These are phyloP conservation scores for Tetramorium alpestre DNA, from an alignment of 1,140 invertebrate genomes.

Conservation along the genomic window DNA sequence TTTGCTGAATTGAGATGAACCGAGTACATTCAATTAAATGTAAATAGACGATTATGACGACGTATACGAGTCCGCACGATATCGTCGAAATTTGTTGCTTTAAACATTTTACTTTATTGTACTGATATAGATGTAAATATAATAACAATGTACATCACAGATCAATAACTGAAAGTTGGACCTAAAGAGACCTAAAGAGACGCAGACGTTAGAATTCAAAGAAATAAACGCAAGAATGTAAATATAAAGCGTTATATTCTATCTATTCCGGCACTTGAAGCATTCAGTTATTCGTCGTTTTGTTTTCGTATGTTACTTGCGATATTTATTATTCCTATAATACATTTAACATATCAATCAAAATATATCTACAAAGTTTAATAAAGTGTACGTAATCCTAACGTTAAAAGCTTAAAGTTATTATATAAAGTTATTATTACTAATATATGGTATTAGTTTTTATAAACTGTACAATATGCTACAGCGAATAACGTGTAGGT, in stretches of 20 bases:
- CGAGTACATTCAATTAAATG: background rate
- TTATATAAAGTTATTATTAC: constrained; percentile 53
- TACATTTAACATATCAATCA: constrained; percentile 27
- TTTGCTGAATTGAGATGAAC: constrained; percentile 13
- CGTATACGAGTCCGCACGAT: background rate
- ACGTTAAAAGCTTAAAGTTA: constrained; percentile 40
- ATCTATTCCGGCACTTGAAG: background rate
- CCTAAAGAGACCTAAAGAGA: background rate
- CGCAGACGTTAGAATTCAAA: background rate
- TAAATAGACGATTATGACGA: background rate
- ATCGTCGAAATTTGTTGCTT: constrained; percentile 12
- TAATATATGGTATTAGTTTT: constrained; percentile 25
- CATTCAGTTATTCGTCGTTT: background rate
- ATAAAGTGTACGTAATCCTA: constrained; percentile 57
- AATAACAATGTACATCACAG: constrained; percentile 31
- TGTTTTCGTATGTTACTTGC: background rate
- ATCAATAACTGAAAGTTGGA: constrained; percentile 30
- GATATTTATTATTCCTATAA: constrained; percentile 27
- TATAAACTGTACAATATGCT: constrained; percentile 62
- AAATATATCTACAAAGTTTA: constrained; percentile 67
- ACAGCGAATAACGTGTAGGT: constrained; percentile 19
- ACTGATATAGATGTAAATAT: constrained; percentile 41
- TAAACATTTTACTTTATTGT: constrained; percentile 47
- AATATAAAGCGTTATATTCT: constrained; percentile 13
- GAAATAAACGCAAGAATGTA: constrained; percentile 12